Base-by-base conservation (phyloP, 2,113 vertebrate genomes). In the Malurus melanocephalus region DNA sequence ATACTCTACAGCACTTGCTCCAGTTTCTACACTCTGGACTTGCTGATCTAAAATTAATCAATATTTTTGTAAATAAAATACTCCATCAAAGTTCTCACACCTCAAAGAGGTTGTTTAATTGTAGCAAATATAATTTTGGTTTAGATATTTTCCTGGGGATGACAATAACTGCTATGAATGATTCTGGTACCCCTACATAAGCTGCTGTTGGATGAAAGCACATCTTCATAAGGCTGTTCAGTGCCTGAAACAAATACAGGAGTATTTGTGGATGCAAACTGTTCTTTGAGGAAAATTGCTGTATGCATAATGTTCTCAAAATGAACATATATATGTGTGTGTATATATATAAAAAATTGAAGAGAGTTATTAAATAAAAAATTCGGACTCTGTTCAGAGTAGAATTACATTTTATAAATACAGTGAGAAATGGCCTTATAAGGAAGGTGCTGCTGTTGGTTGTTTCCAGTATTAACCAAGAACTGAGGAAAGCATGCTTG, bases 111-210 rank as follows among this genome's bases (percentile, higher is more conserved):
- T 56, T 0, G 1, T 57, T 38, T 42, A 43, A 8, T 60, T 33
- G 3, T 9, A 53, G 56, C 13, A 51, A 80, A 8, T 35, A 8
- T 0, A 19, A 11, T 20, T 38, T 46, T 56, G 28, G 5, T 43
- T 71, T 32, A 5, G 1, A 0, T 7, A 8, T 51, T 35, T 67
- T 81, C 18, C 21, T 32, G 82, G 55, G 38, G 51, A 17, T 38
- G 22, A 2, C 3, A 42, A 1, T 11, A 30, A 33, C 16, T 68
- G 42, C n/a, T 53, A 0, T 73, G 52, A 48, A 21, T 23, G 48
- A 11, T 78, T 6, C 38, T 51, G 23, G 62, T 78, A 40, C 68
- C 86, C 93, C 95, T 95, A 95, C 93, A 92, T 97, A 97, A 96
- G 96, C 95, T 96, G 93, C 86, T 95, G 17, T 71, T 91, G 93